Conservation (phyloP, 1,140 invertebrate genomes). For the Aphidius ervi region DNA sequence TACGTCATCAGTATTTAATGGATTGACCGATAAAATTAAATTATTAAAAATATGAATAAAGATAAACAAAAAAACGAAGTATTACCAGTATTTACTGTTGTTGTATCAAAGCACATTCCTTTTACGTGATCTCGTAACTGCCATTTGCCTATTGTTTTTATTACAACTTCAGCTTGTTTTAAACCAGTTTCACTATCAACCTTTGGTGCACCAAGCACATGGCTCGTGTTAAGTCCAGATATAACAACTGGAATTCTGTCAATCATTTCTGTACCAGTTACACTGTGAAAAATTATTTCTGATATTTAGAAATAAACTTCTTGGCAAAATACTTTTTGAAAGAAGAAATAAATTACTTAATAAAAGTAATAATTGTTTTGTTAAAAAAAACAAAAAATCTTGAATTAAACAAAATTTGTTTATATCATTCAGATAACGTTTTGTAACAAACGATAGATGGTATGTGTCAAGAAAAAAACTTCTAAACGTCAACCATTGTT, state of each 20-base stretch:
- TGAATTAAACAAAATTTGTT: no score
- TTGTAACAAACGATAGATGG: no score
- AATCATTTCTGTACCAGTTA: constrained; percentile 8
- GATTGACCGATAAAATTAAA: not conserved
- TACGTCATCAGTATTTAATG: no score
- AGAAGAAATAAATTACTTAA: no score
- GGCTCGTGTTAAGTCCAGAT: constrained; percentile 6
- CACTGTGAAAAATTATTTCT: no score
- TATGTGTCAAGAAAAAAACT: no score
- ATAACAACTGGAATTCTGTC: constrained; percentile 25
- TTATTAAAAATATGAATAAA: not conserved
- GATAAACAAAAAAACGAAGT: not conserved
- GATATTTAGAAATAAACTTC: no score
- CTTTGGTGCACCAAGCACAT: constrained; percentile 25
- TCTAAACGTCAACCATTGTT: no score
- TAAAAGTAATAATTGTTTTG: no score
- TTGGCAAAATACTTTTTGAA: no score
- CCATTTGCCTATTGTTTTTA: constrained; percentile 22
- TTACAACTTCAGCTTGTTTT: constrained; percentile 24
- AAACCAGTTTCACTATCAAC: constrained; percentile 14
- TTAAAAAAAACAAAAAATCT: no score
- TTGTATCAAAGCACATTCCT: constrained; percentile 29
- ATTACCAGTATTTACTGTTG: constrained; percentile 25
- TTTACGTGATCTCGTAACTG: constrained; percentile 14
- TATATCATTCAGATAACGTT: no score